Percentiles rank a stretch among this genome's conserved stretches.
Conservation (phyloP, 2,888 invertebrate species). For the Chrysolina oricalcia region DNA sequence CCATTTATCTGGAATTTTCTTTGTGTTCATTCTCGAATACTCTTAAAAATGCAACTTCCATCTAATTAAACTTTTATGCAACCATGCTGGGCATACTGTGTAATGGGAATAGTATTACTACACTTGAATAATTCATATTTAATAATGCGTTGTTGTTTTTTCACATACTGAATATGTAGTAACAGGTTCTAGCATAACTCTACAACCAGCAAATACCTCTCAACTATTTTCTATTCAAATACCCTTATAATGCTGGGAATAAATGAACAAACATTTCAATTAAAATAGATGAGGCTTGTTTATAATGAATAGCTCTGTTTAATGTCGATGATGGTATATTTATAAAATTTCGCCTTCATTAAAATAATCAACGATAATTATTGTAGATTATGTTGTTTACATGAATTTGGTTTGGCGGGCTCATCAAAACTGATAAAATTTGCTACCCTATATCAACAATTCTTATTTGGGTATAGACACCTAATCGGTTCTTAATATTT, state of each 20-base stretch:
- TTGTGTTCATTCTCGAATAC: too few relatives aligned
- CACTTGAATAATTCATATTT: too few relatives aligned
- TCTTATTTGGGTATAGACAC: background rate
- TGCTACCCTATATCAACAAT: background rate
- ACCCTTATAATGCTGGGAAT: background rate
- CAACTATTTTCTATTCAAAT: background rate
- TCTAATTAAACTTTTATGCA: too few relatives aligned
- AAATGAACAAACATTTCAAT: background rate
- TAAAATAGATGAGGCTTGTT: conserved; percentile 12
- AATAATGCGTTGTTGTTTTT: too few relatives aligned
- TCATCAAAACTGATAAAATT: background rate
- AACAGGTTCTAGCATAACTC: background rate
- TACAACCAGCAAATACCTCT: background rate
- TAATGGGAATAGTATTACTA: too few relatives aligned
- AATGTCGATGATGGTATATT: conserved; percentile 21
- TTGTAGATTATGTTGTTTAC: background rate
- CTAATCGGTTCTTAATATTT: background rate
- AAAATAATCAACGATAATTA: conserved; percentile 11
- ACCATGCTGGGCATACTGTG: too few relatives aligned
- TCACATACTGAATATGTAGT: background rate
- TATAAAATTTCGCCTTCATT: conserved; percentile 9
- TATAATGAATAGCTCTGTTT: background rate
- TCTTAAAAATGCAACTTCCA: too few relatives aligned
- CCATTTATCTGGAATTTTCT: too few relatives aligned
- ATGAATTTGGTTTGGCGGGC: background rate